phyloP scores from a whole-genome alignment of 2,797 vertebrate species.

The Acrossocheilus fasciatus region DNA sequence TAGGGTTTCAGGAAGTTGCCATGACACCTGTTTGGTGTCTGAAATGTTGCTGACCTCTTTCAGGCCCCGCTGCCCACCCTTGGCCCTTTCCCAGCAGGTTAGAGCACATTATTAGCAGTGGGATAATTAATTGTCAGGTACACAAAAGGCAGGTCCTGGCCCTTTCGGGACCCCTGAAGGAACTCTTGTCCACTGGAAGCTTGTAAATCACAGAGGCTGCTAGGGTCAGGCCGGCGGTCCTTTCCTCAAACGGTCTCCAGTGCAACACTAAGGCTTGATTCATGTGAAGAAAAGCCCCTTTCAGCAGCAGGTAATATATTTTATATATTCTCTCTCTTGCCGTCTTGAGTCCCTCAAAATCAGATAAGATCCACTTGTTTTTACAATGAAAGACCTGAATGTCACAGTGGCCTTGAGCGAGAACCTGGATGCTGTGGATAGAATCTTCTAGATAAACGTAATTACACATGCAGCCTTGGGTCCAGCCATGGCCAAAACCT shows the following conservation, averaged over 20 bases:
- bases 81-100: conserved; percentile 65
- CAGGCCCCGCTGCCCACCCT: conserved; percentile 14
- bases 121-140: conserved; percentile 68
- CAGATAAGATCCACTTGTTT: conserved; percentile 56
- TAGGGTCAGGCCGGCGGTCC: conserved; percentile 30
- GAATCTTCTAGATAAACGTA: conserved; percentile 38
- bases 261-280: conserved; percentile 53
- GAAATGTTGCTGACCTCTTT: conserved; percentile 44
- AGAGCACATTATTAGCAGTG: conserved; percentile 64
- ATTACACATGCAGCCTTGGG: conserved; percentile 8
- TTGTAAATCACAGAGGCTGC: conserved; percentile 60
- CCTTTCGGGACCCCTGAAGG: conserved; percentile 57
- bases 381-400: conserved; percentile 43
- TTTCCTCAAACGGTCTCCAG: conserved; percentile 20
- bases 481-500: background rate
- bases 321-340: conserved; percentile 48
- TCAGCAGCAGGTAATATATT: conserved; percentile 57
- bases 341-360: conserved; percentile 23
- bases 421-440: conserved; percentile 7
- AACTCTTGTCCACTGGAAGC: conserved; percentile 53
- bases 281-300: conserved; percentile 54
- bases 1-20: conserved; percentile 49
- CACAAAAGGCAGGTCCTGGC: conserved; percentile 58
- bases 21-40: conserved; percentile 59
- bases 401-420: conserved; percentile 36